These are phyloP conservation scores for Eristalis pertinax DNA, from an alignment of 2,888 invertebrate genomes.

Conservation along the genomic window DNA sequence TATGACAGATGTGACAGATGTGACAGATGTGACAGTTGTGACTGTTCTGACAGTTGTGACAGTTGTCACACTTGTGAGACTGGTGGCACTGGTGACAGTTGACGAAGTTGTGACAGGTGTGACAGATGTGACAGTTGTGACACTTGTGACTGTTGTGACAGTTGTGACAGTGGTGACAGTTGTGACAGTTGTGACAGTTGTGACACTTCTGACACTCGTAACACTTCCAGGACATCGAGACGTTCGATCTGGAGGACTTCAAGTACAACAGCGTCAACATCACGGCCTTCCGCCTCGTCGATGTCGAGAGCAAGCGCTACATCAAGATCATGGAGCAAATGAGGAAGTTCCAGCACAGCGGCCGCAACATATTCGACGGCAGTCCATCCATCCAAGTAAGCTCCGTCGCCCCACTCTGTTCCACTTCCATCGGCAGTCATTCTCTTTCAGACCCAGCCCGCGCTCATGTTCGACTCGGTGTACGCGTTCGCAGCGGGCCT, in stretches of 20 bases:
- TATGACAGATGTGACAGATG: no score
- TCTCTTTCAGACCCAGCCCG: slow-evolving; percentile 88
- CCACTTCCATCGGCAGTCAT: background rate
- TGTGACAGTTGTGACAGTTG: no score
- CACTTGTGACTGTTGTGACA: no score
- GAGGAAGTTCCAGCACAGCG: slow-evolving; percentile 94
- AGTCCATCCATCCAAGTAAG: slow-evolving; percentile 86
- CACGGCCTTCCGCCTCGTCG: slow-evolving; percentile 95
- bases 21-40: no score
- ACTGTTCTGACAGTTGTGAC: no score
- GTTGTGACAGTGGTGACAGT: no score
- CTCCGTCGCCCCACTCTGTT: no score
- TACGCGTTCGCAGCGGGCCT: slow-evolving; percentile 91
- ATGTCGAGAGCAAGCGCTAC: slow-evolving; percentile 89
- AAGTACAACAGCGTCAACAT: slow-evolving; percentile 97
- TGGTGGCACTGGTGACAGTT: no score
- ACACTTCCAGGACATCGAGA: slow-evolving; percentile 88
- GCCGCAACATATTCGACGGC: slow-evolving; percentile 88
- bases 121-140: no score
- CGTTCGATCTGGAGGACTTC: slow-evolving; percentile 94
- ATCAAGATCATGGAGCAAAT: slow-evolving; percentile 90
- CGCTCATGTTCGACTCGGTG: slow-evolving; percentile 92
- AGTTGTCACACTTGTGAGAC: no score
- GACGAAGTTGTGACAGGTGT: no score
- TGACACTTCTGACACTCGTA: no score